These are phyloP conservation scores for Ichneumoninae sp. DNA, from an alignment of 2,888 invertebrate genomes.

Conservation along the genomic window DNA sequence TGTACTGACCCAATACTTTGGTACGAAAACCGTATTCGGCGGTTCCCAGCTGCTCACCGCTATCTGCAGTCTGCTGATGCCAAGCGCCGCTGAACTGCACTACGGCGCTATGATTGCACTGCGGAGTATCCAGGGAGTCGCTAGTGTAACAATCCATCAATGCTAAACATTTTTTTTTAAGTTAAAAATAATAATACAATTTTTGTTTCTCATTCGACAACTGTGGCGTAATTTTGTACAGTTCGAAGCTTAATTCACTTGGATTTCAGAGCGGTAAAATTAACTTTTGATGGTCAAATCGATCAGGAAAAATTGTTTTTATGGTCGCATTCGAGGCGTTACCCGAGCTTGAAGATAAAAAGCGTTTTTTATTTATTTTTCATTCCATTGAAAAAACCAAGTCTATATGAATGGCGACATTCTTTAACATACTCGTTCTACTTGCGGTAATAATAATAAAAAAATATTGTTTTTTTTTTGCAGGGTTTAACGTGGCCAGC, in stretches of 20 bases:
- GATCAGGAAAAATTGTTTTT: no score
- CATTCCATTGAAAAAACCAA: not conserved
- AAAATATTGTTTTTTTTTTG: conserved; percentile 25
- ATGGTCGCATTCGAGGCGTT: no score
- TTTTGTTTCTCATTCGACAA: not conserved
- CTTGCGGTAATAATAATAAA: not conserved
- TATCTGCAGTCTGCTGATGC: conserved; percentile 88
- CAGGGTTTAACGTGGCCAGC: conserved; percentile 91
- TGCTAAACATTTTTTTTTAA: no score
- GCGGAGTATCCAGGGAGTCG: conserved; percentile 89
- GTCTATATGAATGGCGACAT: not conserved
- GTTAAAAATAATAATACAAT: no score
- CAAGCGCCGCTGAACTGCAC: conserved; percentile 87
- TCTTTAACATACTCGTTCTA: not conserved
- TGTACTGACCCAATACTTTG: conserved; percentile 89
- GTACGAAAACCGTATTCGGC: conserved; percentile 90
- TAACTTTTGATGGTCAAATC: no score
- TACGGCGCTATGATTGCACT: conserved; percentile 87
- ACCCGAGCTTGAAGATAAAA: no score
- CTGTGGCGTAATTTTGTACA: not conserved
- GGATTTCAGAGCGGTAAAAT: no score
- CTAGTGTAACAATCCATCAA: conserved; percentile 86
- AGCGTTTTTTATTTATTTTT: not conserved
- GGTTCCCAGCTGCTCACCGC: conserved; percentile 90
- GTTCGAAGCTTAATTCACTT: not conserved